phyloP scores from a whole-genome alignment of 2,113 vertebrate genomes.

The Junco hyemalis region DNA sequence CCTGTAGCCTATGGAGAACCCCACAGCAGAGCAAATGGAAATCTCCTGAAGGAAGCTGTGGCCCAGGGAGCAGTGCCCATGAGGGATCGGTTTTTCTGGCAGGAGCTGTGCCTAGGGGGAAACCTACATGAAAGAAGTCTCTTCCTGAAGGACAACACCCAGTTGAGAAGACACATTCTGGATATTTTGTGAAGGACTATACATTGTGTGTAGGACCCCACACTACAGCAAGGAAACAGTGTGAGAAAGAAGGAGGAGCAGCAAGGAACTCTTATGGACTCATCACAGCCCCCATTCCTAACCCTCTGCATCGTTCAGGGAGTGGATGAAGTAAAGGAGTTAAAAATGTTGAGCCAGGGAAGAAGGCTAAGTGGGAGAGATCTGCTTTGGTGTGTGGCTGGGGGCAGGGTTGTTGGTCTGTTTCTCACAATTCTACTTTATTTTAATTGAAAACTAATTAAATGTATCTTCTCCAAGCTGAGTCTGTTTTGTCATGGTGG shows the following conservation, averaged over 20 bases:
- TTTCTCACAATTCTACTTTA: background rate
- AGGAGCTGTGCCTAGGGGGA: background rate
- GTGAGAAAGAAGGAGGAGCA: background rate
- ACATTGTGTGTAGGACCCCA: fast-evolving
- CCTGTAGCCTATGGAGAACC: background rate
- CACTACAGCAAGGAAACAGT: fast-evolving
- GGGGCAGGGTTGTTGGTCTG: background rate
- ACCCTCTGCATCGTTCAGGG: fast-evolving
- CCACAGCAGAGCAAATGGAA: background rate
- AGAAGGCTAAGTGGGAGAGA: background rate
- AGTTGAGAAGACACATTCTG: background rate
- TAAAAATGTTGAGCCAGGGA: background rate
- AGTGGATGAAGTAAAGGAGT: background rate
- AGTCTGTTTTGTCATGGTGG: background rate
- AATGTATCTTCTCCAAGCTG: background rate
- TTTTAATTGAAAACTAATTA: background rate
- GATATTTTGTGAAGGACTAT: background rate
- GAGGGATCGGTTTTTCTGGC: background rate
- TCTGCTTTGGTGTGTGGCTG: too few relatives aligned
- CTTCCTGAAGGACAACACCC: background rate
- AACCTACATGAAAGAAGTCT: fast-evolving
- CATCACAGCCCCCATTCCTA: fast-evolving
- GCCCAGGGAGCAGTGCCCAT: fast-evolving
- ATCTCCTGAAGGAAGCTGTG: background rate
- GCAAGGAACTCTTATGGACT: background rate